These are phyloP conservation scores for Holothuria glaberrima DNA, from an alignment of 35 echinoderm and acorn worm genomes.

Conservation along the genomic window DNA sequence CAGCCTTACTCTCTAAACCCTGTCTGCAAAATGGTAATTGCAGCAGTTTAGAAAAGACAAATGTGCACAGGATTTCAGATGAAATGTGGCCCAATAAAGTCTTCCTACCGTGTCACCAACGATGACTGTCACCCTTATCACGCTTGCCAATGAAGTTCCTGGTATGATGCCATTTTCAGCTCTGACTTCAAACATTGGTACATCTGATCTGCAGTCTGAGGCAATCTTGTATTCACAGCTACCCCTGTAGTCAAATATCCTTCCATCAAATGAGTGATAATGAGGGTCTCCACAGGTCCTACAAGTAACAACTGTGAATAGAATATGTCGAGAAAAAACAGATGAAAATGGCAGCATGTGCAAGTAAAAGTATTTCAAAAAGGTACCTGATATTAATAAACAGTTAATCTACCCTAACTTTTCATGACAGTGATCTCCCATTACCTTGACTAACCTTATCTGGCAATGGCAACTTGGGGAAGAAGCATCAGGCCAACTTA, in stretches of 20 bases:
- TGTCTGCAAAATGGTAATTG: too few species aligned
- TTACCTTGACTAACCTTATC: too few species aligned
- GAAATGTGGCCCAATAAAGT: not conserved
- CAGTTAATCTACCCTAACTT: too few species aligned
- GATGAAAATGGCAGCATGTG: not conserved
- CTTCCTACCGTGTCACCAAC: constrained; percentile 14
- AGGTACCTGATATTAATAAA: not conserved
- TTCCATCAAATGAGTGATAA: constrained; percentile 58
- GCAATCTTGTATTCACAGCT: constrained; percentile 54
- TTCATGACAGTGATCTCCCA: too few species aligned
- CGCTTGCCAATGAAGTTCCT: not conserved
- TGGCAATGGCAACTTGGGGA: too few species aligned
- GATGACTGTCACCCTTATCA: not conserved
- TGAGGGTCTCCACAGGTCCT: constrained; percentile 51
- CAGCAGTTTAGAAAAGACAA: too few species aligned
- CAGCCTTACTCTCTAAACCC: too few species aligned
- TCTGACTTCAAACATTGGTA: constrained; percentile 43
- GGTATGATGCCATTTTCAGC: not conserved
- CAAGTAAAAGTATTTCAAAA: not conserved
- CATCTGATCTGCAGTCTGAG: constrained; percentile 52
- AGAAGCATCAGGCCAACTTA: too few species aligned
- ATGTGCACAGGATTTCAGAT: too few species aligned
- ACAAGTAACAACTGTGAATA: not conserved
- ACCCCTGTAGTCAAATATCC: constrained; percentile 37
- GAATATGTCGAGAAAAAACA: not conserved